These are phyloP conservation scores for Philypnodon macrostomus DNA, from an alignment of 2,797 vertebrate genomes.

Conservation along the genomic window DNA sequence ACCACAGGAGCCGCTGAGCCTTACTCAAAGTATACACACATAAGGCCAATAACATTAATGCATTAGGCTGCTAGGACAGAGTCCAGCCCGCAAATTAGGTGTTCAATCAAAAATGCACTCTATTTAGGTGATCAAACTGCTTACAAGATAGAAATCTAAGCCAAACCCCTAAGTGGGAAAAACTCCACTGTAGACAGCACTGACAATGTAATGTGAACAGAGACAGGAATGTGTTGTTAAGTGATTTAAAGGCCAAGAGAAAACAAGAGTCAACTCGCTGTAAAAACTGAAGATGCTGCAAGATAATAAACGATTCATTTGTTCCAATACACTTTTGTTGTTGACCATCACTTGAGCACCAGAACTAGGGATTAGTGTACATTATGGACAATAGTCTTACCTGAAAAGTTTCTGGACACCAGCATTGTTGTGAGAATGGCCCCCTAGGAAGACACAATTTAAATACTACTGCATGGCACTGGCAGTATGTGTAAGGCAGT, in stretches of 20 bases:
- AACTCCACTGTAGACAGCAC: constrained; percentile 26
- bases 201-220: constrained; percentile 18
- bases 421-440: constrained; percentile 98
- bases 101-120: constrained; percentile 32
- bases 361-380: neutral
- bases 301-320: neutral
- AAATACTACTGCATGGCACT: no score
- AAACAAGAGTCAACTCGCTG: neutral
- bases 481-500: no score
- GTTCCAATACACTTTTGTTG: neutral
- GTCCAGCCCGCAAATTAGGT: constrained; percentile 35
- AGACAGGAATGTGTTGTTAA: constrained; percentile 12
- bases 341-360: neutral
- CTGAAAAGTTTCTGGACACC: constrained; percentile 97
- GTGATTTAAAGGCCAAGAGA: constrained; percentile 1
- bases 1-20: constrained; percentile 39
- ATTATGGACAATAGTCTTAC: constrained; percentile 74
- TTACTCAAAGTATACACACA: constrained; percentile 37
- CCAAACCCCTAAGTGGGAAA: constrained; percentile 29
- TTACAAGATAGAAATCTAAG: constrained; percentile 44
- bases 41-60: constrained; percentile 28
- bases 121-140: constrained; percentile 40
- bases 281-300: neutral
- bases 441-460: constrained; percentile 73
- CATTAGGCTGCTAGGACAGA: constrained; percentile 27